Evolutionary conservation across 2,113 vertebrate genomes (phyloP).

Genomic region (Chloroceryle aenea): DNA sequence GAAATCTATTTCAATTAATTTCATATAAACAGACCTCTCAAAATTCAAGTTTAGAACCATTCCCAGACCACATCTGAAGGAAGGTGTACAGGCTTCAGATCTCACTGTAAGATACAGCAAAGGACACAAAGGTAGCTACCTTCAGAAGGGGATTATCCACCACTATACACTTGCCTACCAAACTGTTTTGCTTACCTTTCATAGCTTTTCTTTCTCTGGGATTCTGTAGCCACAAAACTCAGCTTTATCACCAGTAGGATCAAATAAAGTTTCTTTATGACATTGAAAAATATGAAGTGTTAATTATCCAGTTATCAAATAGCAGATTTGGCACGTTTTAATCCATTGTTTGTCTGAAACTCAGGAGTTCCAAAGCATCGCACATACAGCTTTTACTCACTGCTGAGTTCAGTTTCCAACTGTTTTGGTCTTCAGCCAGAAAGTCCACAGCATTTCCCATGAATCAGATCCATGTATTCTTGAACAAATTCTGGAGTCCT

Average conservation of each 20-base stretch:
- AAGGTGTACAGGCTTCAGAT: not conserved
- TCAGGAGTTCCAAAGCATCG: not conserved
- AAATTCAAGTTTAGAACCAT: conserved; percentile 6
- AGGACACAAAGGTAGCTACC: not conserved
- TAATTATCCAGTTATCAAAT: not conserved
- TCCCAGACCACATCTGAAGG: not conserved
- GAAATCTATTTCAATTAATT: not conserved
- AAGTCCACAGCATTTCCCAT: not conserved
- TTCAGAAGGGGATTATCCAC: not conserved
- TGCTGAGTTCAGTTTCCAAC: not conserved
- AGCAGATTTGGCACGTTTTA: not conserved
- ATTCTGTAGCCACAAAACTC: not conserved
- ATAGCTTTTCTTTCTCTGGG: not conserved
- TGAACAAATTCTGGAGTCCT: not conserved
- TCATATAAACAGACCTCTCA: not conserved
- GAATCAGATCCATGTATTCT: not conserved
- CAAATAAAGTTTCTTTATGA: not conserved
- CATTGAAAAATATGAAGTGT: not conserved
- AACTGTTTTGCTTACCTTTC: not conserved
- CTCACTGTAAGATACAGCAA: not conserved
- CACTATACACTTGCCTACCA: not conserved
- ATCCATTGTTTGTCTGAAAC: not conserved
- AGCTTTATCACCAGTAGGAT: not conserved
- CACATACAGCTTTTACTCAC: not conserved
- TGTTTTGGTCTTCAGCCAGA: not conserved